These are phyloP conservation scores for Ataeniobius toweri DNA, from an alignment of 2,797 vertebrate genomes.

Conservation along the genomic window DNA sequence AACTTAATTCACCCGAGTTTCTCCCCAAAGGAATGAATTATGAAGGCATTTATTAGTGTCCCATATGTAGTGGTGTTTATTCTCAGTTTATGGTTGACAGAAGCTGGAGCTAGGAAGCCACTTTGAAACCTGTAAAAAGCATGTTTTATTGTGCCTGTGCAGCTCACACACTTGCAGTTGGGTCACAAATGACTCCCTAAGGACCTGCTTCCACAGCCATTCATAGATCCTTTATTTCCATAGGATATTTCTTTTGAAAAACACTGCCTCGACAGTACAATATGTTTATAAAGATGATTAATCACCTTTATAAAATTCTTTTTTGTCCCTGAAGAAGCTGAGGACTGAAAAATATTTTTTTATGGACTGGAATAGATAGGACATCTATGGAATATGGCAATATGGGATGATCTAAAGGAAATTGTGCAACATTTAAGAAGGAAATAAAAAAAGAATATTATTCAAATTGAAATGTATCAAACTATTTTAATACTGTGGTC, in stretches of 20 bases:
- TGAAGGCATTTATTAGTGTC: constrained; percentile 89
- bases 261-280: constrained; percentile 87
- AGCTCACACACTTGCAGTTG: constrained; percentile 87
- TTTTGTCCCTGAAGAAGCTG: constrained; percentile 70
- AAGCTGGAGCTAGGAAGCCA: constrained; percentile 88
- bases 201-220: constrained; percentile 82
- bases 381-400: constrained; percentile 76
- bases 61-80: constrained; percentile 90
- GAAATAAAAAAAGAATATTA: constrained; percentile 15
- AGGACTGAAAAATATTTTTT: constrained; percentile 71
- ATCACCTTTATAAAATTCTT: constrained; percentile 94
- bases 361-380: constrained; percentile 74
- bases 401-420: constrained; percentile 7
- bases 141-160: constrained; percentile 85
- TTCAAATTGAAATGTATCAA: neutral
- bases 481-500: neutral
- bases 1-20: constrained; percentile 75
- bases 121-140: constrained; percentile 93
- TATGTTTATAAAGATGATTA: constrained; percentile 96
- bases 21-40: constrained; percentile 88
- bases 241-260: constrained; percentile 94
- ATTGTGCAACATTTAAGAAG: neutral
- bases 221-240: constrained; percentile 95
- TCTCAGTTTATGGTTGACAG: constrained; percentile 96
- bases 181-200: constrained; percentile 88